Base-by-base conservation (phyloP, 2,888 invertebrate genomes). In the Drosophila austrosaltans region DNA sequence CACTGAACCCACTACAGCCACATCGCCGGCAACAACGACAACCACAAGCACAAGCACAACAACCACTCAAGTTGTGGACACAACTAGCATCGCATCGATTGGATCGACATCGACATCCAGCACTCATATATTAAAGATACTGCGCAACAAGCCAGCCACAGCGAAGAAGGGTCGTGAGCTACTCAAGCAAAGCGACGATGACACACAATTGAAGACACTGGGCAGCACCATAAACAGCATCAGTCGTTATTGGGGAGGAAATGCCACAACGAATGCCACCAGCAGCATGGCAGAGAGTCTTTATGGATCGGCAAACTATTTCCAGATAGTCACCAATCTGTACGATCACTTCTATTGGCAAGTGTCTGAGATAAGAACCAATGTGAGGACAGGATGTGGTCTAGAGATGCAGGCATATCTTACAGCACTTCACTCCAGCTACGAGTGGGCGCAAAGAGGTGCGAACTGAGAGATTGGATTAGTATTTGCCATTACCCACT, bases 401-500 rank as follows among this genome's bases (percentile, higher is more conserved):
- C 90, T 92, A 12, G 94, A 95, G 75, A 93, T 95, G 92, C 92
- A 93, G 74, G 90, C 91, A 39, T 95, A 95, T 90, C 85, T 95
- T 28, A 93, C 91, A 87, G 95, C 93, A 64, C 93, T 94, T 66
- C 93, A 87, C 90, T 95, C 93, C 78, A 96, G 93, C 84, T 93
- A 93, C 86, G 92, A 93, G 53, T 97, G 97, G 97, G 97, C 97
- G 8, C 95, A 96, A 40, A 95, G 95, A 93, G 96, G 97, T 97
- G 91, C 95, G 96, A n/a, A 1, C 16, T 16, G 16, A 16, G 16
- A 16, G 16, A 16, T 16, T 16, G 16, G 16, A 16, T 16, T 16
- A 16, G 16, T 16, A 16, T 16, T 16, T 16, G 16, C 16, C 16
- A 16, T 16, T 16, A 16, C 16, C 16, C 16, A 16, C 16, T 22